phyloP scores from a whole-genome alignment of 2,888 invertebrate genomes.

The Drosophila anceps region DNA sequence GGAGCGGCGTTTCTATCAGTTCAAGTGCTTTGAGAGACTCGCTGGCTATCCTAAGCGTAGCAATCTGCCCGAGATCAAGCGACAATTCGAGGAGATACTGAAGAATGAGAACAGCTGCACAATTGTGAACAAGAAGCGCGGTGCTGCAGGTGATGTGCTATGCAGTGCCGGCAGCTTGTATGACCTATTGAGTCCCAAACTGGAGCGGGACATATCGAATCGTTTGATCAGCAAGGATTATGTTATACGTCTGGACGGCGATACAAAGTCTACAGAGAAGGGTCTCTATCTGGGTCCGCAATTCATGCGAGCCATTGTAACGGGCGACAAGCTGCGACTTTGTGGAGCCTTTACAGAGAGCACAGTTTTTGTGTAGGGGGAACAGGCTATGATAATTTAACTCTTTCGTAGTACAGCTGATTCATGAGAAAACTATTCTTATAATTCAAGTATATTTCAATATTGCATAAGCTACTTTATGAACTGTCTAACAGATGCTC shows the following conservation, averaged over 20 bases:
- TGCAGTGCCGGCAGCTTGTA: constrained; percentile 35
- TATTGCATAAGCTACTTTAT: neutral
- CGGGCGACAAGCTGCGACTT: constrained; percentile 89
- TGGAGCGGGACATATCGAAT: constrained; percentile 61
- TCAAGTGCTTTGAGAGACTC: constrained; percentile 79
- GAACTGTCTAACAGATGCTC: neutral
- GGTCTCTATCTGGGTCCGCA: constrained; percentile 82
- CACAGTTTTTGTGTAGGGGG: constrained; percentile 87
- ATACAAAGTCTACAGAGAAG: constrained; percentile 61
- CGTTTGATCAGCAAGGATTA: constrained; percentile 85
- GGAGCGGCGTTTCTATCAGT: constrained; percentile 82
- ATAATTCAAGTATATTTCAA: neutral
- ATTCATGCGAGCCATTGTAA: constrained; percentile 88
- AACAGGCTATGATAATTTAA: neutral
- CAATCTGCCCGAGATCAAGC: constrained; percentile 49
- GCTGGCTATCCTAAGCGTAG: constrained; percentile 54
- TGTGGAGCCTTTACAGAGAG: constrained; percentile 93
- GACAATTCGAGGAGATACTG: constrained; percentile 72
- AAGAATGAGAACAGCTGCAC: constrained; percentile 66
- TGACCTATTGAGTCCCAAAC: constrained; percentile 63
- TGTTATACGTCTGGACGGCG: constrained; percentile 85
- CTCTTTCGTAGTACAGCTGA: neutral
- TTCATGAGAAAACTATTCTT: neutral
- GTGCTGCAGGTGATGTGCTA: constrained; percentile 31
- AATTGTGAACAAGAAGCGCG: constrained; percentile 57